Base-by-base conservation (phyloP, 92 coral and sea anemone genomes). In the Parazoanthus swiftii region DNA sequence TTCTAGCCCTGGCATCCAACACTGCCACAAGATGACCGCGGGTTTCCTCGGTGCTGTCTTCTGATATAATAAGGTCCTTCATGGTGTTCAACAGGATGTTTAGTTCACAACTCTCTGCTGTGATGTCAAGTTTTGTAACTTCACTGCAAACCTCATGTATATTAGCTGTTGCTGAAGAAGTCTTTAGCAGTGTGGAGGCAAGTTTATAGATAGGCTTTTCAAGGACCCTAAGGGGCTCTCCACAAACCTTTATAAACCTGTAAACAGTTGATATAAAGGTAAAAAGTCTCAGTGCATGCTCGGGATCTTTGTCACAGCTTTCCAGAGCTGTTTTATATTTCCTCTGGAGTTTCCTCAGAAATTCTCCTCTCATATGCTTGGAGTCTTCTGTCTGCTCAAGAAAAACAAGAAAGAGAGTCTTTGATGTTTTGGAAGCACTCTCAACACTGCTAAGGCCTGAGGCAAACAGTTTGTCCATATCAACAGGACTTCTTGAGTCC, bases 321-420 rank as follows among this genome's bases (percentile, higher is more conserved):
- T 2, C 23, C 44, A 84, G 70, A 33, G 78, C 79, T 20, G 50
- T 84, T n/a, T n/a, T 25, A 73, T 84, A 84, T 23, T 84, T 79
- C 54, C 70, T 63, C 75, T 84, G 87, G n/a, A 84, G 79, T 70
- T 84, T 71, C 77, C 37, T 84, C 63, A 84, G 11, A 68, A 84
- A 84, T 6, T 84, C 63, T 36, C 37, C 33, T 46, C 79, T 70
- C 25, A 84, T 2, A 10, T 43, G 54, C 35, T 26, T 84, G 43
- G 66, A 10, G 56, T 54, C 38, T 70, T 84, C 79, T 72, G 87
- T 70, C 11, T 46, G 79, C 68, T 84, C 79, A 0, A n/a, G 79
- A 84, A 84, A 84, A 6, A 71, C 18, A 29, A 14, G 35, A 68
- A 5, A 36, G 23, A 84, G 87, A 84, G 79, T 8, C 48, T 10